These are phyloP conservation scores for Drosophila ochracea DNA, from an alignment of 2,888 invertebrate genomes.

Conservation along the genomic window DNA sequence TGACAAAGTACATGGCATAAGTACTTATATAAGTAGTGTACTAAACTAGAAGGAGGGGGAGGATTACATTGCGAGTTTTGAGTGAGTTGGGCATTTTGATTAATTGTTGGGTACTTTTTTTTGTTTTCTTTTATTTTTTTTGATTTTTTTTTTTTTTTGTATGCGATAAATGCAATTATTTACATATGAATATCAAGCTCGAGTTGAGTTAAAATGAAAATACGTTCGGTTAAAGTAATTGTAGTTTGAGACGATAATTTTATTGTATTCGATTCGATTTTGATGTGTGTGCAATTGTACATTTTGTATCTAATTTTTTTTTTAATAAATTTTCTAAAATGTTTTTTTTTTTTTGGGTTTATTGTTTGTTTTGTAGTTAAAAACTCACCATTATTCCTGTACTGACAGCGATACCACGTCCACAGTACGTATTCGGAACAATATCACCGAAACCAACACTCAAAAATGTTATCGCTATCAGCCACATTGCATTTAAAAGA, in stretches of 20 bases:
- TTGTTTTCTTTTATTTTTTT: constrained; percentile 1
- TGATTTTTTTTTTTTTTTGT: constrained; percentile 25
- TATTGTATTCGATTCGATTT: constrained; percentile 24
- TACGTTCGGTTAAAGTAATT: constrained; percentile 39
- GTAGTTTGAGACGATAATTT: constrained; percentile 12
- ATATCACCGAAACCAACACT: constrained; percentile 99
- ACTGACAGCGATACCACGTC: constrained; percentile 99
- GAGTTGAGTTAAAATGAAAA: constrained; percentile 36
- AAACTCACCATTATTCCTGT: constrained; percentile 99
- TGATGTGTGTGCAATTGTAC: constrained; percentile 61
- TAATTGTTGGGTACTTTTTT: constrained; percentile 17
- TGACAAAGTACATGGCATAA: constrained; percentile 47
- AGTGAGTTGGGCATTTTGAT: constrained; percentile 37
- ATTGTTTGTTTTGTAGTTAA: constrained; percentile 63
- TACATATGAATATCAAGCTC: constrained; percentile 66
- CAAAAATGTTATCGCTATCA: constrained; percentile 99
- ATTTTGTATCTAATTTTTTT: constrained; percentile 10
- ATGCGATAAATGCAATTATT: constrained; percentile 68
- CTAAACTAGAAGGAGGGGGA: constrained; percentile 30
- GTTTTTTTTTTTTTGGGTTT: constrained; percentile 23
- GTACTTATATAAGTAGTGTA: constrained; percentile 32
- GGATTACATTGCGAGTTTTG: constrained; percentile 38
- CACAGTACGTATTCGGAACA: constrained; percentile 99
- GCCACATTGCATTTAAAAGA: constrained; percentile 99
- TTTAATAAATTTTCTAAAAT: constrained; percentile 1